Percentiles rank a stretch among this genome's conserved stretches.
phyloP scores from a whole-genome alignment of 1,140 invertebrate species.

The Pseudobourletiella spinata region DNA sequence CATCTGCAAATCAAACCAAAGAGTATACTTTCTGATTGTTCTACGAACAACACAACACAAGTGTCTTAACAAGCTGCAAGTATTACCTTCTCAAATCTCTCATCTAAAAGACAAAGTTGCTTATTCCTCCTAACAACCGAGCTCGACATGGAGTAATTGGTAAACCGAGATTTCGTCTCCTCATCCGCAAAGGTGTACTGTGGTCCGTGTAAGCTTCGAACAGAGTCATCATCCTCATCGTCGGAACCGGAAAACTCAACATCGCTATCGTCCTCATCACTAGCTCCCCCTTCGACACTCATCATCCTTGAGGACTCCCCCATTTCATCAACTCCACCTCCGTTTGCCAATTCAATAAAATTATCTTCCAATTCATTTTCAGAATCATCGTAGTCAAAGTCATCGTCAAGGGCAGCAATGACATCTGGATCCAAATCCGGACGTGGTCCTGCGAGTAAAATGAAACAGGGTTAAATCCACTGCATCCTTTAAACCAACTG shows the following conservation, averaged over 20 bases:
- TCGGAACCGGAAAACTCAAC: constrained; percentile 43
- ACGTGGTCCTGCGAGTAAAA: constrained; percentile 52
- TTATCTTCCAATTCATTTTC: constrained; percentile 82
- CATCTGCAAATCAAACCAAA: constrained; percentile 49
- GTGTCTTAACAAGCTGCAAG: too few relatives aligned
- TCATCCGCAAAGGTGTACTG: constrained; percentile 48
- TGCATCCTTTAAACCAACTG: not conserved
- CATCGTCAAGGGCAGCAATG: constrained; percentile 84
- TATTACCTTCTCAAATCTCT: constrained; percentile 82
- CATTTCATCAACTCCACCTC: constrained; percentile 43
- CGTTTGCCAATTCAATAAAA: constrained; percentile 73
- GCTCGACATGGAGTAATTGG: constrained; percentile 88
- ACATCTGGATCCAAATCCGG: constrained; percentile 87
- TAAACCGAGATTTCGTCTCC: constrained; percentile 80
- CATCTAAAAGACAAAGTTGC: constrained; percentile 71
- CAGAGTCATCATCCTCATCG: constrained; percentile 48
- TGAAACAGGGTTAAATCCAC: not conserved
- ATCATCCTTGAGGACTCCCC: constrained; percentile 21
- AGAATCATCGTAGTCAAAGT: constrained; percentile 74
- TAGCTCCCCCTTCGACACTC: constrained; percentile 35
- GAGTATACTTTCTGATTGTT: constrained; percentile 9
- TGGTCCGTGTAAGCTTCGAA: constrained; percentile 46
- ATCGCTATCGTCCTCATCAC: constrained; percentile 36
- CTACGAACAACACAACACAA: not conserved
- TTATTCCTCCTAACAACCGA: constrained; percentile 81